A percentile compares a stretch with the other conserved stretches of the same genome.
Evolutionary conservation across 2,113 vertebrate species (phyloP).

Genomic region (Osmerus eperlanus): DNA sequence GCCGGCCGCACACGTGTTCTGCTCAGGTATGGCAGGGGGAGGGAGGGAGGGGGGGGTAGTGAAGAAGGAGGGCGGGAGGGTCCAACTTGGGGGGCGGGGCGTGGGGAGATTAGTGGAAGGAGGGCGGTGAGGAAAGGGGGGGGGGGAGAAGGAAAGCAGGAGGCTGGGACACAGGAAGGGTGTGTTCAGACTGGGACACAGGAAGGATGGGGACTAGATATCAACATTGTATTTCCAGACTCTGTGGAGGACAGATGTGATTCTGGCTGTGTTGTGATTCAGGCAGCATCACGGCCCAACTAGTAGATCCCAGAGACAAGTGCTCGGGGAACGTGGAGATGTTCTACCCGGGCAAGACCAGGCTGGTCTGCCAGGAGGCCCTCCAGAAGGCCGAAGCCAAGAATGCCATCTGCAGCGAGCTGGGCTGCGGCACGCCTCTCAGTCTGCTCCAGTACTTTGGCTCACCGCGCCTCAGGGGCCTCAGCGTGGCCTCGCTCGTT

Average conservation of each 20-base stretch:
- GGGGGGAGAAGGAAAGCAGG: no score
- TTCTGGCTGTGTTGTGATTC: not conserved
- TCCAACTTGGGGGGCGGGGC: no score
- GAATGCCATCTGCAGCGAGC: constrained; percentile 18
- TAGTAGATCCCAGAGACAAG: constrained; percentile 21
- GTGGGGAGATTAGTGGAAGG: no score
- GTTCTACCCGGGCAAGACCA: not conserved
- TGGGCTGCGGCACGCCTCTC: constrained; percentile 12
- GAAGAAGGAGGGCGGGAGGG: no score
- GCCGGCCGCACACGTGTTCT: constrained; percentile 11
- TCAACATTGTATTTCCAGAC: no score
- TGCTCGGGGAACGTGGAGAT: constrained; percentile 34
- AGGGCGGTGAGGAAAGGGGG: no score
- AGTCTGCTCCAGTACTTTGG: not conserved
- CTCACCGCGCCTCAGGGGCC: not conserved
- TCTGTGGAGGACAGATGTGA: not conserved
- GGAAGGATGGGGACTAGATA: no score
- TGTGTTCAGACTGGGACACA: no score
- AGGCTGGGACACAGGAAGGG: no score
- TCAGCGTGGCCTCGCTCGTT: not conserved
- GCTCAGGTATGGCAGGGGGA: constrained; percentile 32
- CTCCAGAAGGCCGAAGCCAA: not conserved
- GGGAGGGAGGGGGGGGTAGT: no score
- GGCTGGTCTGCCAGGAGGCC: not conserved
- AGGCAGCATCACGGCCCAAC: constrained; percentile 16